phyloP scores from a whole-genome alignment of 1,140 invertebrate genomes.

The Elymnias hypermnestra region DNA sequence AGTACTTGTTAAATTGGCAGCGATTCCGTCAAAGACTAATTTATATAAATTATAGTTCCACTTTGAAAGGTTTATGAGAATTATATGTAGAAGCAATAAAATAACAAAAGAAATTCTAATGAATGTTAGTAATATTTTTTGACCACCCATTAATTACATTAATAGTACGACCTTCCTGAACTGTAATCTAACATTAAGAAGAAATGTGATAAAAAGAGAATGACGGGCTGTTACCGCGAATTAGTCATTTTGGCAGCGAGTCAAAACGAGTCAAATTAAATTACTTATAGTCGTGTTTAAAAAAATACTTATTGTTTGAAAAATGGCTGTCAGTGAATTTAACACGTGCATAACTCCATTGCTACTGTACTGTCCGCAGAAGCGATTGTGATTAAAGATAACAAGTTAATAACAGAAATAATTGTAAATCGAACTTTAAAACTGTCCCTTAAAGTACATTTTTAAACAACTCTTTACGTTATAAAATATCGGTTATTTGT shows the following conservation, averaged over 20 bases:
- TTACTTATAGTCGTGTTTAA: slow-evolving; percentile 40
- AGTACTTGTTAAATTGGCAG: no score
- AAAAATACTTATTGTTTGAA: slow-evolving; percentile 52
- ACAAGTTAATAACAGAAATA: no score
- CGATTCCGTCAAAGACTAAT: neutral
- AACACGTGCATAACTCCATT: slow-evolving; percentile 38
- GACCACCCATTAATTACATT: slow-evolving; percentile 27
- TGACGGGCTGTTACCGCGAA: slow-evolving; percentile 43
- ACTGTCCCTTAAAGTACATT: no score
- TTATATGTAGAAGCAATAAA: slow-evolving; percentile 5
- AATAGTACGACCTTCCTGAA: slow-evolving; percentile 39
- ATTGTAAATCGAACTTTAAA: slow-evolving; percentile 20
- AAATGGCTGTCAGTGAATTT: slow-evolving; percentile 38
- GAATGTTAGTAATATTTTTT: slow-evolving; percentile 12
- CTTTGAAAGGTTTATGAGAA: slow-evolving; percentile 6
- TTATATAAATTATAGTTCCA: neutral
- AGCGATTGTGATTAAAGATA: no score
- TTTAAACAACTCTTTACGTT: no score
- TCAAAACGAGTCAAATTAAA: slow-evolving; percentile 58
- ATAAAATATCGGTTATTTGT: no score
- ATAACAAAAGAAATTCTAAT: slow-evolving; percentile 11
- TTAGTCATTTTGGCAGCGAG: slow-evolving; percentile 66
- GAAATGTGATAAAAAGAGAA: slow-evolving; percentile 52
- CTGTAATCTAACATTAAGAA: slow-evolving; percentile 37
- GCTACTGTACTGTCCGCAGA: no score